These are phyloP conservation scores for Eonycteris spelaea DNA, from an alignment of 2,113 vertebrate species.

Conservation along the genomic window DNA sequence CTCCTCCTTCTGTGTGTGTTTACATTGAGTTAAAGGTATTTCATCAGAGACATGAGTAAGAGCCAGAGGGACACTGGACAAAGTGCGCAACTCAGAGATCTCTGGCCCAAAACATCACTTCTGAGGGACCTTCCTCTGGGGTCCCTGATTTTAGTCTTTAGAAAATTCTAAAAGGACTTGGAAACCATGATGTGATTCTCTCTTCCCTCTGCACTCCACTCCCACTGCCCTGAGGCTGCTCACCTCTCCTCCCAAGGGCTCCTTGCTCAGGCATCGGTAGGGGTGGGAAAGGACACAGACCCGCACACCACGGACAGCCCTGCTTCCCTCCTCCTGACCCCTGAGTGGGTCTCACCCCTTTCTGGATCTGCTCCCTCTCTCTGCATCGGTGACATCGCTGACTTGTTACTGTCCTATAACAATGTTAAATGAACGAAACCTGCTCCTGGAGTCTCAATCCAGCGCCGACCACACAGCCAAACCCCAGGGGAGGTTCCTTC, in stretches of 20 bases:
- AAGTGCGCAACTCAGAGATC: not conserved
- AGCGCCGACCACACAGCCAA: not conserved
- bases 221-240: not conserved
- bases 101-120: not conserved
- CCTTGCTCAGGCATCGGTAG: not conserved
- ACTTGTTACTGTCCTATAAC: not conserved
- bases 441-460: not conserved
- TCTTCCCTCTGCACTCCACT: not conserved
- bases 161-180: not conserved
- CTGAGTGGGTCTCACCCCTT: not conserved
- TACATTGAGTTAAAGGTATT: not conserved
- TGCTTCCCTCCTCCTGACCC: not conserved
- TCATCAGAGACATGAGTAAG: not conserved
- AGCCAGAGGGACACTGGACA: not conserved
- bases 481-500: not conserved
- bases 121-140: not conserved
- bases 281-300: not conserved
- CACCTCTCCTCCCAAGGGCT: not conserved
- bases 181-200: not conserved
- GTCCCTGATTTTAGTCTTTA: not conserved
- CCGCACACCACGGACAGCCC: fast-evolving
- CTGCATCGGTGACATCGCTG: fast-evolving
- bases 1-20: not conserved
- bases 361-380: not conserved
- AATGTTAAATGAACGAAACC: not conserved